Percentiles rank a stretch among this genome's conserved stretches.
phyloP scores from a whole-genome alignment of 2,797 vertebrate species.

The Acomys russatus region DNA sequence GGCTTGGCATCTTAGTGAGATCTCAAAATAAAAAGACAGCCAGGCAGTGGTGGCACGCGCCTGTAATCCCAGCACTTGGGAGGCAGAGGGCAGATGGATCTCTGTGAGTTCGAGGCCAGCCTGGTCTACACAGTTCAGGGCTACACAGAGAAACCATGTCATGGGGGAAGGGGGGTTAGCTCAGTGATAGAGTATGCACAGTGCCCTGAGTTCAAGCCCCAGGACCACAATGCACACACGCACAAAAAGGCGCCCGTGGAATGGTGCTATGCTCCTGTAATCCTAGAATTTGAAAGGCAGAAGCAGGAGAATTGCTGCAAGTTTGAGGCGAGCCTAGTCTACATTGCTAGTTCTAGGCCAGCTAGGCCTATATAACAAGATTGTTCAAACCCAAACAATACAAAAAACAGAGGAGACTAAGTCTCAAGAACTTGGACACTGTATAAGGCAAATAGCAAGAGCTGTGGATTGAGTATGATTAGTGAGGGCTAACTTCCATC shows the following conservation, averaged over 20 bases:
- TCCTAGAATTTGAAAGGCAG: neutral
- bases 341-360: neutral
- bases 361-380: neutral
- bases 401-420: neutral
- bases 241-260: neutral
- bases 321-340: neutral
- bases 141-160: neutral
- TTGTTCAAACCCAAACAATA: neutral
- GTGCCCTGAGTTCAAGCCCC: neutral
- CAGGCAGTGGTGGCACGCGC: neutral
- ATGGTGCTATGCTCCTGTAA: neutral
- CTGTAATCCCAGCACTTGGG: neutral
- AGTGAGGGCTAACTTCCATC: neutral
- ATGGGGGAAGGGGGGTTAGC: neutral
- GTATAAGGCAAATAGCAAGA: neutral
- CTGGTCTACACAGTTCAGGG: too few species aligned
- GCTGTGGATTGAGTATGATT: neutral
- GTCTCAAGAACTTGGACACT: conserved; percentile 11
- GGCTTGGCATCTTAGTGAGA: neutral
- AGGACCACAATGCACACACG: neutral
- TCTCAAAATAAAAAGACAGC: neutral
- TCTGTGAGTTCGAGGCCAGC: neutral
- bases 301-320: neutral
- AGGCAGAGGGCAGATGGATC: neutral
- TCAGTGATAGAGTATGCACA: neutral